Base-by-base conservation (phyloP, 2,888 invertebrate species). In the Catocala sponsa region DNA sequence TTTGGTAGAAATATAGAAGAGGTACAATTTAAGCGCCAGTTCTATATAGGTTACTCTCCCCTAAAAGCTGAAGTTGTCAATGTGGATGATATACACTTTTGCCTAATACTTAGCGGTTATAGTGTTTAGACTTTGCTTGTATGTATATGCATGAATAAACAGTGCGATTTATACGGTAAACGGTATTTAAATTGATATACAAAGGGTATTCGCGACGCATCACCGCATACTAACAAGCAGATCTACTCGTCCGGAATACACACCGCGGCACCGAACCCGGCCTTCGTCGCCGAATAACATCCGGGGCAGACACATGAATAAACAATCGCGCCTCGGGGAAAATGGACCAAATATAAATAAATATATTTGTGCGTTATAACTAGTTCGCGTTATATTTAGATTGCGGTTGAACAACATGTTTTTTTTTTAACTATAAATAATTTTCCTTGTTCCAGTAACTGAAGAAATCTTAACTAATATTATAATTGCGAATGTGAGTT, bases 231-330 rank as follows among this genome's bases (percentile, higher is more conserved):
- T 62, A 71, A 76, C 50, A 51, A 61, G 54, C 47, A 47, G 47
- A 53, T 58, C 55, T 66, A 61, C 59, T 49, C 61, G 61, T 47
- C 48, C 12, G 51, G 63, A 42, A 63, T 65, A 59, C 32, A 49
- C 48, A 32, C 33, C 65, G 54, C 65, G 59, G 73, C 52, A 56
- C 59, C 57, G 50, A 70, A 68, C 65, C 67, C 56, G 76, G 71
- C 79, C 76, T 76, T 69, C 63, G 59, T 46, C 54, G 54, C 59
- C 54, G 48, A 65, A 67, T 62, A 57, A 72, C 42, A 69, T 69
- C 73, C 75, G 75, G 61, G 43, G 43, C 41, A 44, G 53, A 15
- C 42, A 56, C 47, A 44, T 67, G 74, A 72, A 74, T 72, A 72
- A 72, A 70, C 49, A 72, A 70, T 63, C 15, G 12, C 13, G 25